A percentile compares a stretch with the other conserved stretches of the same genome.
phyloP scores from a whole-genome alignment of 2,797 vertebrate genomes.

The Hyperoplus immaculatus region DNA sequence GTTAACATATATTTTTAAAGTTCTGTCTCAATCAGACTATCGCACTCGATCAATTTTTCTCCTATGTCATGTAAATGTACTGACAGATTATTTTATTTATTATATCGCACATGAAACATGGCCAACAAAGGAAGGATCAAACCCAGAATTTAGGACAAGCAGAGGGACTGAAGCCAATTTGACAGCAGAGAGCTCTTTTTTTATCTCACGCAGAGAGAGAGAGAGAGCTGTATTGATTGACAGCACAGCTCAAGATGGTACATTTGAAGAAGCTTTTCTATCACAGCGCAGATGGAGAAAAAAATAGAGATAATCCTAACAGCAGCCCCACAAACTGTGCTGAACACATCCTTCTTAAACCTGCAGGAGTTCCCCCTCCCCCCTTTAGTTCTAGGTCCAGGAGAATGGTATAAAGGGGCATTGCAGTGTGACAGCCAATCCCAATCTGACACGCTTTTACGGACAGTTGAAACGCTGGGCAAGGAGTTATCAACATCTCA shows the following conservation, averaged over 20 bases:
- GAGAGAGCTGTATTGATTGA: conserved; percentile 80
- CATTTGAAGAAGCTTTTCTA: conserved; percentile 78
- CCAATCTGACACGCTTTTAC: conserved; percentile 62
- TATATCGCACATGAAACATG: conserved; percentile 34
- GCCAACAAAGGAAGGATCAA: conserved; percentile 44
- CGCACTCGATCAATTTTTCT: too few species aligned
- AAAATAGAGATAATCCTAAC: conserved; percentile 72
- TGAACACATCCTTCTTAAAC: conserved; percentile 80
- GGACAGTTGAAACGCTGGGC: conserved; percentile 62
- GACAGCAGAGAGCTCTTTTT: conserved; percentile 62
- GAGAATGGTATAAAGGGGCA: conserved; percentile 59
- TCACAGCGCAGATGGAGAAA: conserved; percentile 64
- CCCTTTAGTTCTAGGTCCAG: conserved; percentile 69
- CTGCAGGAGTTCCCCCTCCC: conserved; percentile 68
- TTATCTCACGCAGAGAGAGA: conserved; percentile 63
- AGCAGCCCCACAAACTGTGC: conserved; percentile 76
- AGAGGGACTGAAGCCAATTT: conserved; percentile 50
- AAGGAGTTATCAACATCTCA: conserved; percentile 87
- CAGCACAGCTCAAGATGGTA: conserved; percentile 68
- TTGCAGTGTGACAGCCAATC: conserved; percentile 63
- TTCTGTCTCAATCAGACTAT: too few species aligned
- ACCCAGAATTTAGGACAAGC: conserved; percentile 43
- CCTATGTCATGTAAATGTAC: too few species aligned
- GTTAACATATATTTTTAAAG: too few species aligned
- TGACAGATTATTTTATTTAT: conserved; percentile 22